A percentile compares a stretch with the other conserved stretches of the same genome.
Conservation (phyloP, 2,797 vertebrate genomes). For the Malurus splendens region DNA sequence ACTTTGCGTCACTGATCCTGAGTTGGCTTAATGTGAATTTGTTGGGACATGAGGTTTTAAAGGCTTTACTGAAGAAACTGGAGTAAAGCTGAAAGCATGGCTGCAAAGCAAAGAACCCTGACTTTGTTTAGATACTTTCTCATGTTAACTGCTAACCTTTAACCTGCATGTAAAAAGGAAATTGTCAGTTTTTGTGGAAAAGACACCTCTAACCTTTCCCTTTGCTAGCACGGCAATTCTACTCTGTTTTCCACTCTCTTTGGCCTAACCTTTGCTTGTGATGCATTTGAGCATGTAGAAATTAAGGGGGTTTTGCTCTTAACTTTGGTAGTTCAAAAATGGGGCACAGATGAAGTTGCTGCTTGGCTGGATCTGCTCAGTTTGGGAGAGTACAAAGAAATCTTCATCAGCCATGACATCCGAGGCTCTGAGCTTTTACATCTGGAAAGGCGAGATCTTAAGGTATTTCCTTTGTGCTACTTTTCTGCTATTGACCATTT, state of each 20-base stretch:
- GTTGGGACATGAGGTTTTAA: background rate
- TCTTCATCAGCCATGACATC: conserved; percentile 98
- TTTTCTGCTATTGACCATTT: conserved; percentile 69
- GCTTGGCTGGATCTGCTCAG: conserved; percentile 98
- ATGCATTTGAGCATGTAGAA: conserved; percentile 82
- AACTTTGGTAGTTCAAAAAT: conserved; percentile 97
- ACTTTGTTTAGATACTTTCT: conserved; percentile 59
- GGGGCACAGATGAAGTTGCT: conserved; percentile 99
- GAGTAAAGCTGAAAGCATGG: conserved; percentile 61
- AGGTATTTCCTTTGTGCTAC: conserved; percentile 87
- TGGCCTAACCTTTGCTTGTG: conserved; percentile 84
- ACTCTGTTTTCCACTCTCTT: conserved; percentile 73
- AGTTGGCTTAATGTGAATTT: conserved; percentile 18
- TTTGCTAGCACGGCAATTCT: conserved; percentile 80
- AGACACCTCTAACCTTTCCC: conserved; percentile 66
- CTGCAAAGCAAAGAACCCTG: conserved; percentile 55
- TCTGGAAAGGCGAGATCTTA: conserved; percentile 98
- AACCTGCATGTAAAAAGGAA: conserved; percentile 77
- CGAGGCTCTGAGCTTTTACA: conserved; percentile 97
- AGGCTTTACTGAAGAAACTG: conserved; percentile 42
- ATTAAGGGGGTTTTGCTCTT: conserved; percentile 92
- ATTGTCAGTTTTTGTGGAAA: conserved; percentile 46
- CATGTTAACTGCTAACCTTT: conserved; percentile 57
- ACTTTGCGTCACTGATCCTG: conserved; percentile 40
- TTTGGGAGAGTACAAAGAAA: conserved; percentile 98